A percentile compares a stretch with the other conserved stretches of the same genome.
These are phyloP conservation scores for Onchidella celtica DNA, from an alignment of 2,888 invertebrate species.

Conservation along the genomic window DNA sequence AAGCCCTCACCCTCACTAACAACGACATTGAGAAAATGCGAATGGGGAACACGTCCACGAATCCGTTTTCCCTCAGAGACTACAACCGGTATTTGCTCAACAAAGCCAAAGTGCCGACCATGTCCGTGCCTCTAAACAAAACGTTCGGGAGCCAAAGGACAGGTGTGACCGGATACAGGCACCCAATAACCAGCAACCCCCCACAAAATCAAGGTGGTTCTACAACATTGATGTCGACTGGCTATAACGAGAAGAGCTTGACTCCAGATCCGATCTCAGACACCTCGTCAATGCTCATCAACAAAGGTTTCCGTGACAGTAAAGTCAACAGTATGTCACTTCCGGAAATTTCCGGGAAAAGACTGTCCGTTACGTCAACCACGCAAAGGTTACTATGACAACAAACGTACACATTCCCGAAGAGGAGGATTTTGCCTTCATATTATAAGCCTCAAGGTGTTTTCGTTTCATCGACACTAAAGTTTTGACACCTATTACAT, in stretches of 20 bases:
- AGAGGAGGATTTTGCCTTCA: too few species aligned
- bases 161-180: conserved; percentile 16
- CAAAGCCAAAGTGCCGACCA: neutral
- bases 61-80: conserved; percentile 20
- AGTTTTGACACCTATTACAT: too few species aligned
- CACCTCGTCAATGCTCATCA: neutral
- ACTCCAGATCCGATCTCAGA: neutral
- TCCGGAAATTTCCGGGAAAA: conserved; percentile 68
- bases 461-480: too few species aligned
- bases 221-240: neutral
- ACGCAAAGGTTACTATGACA: conserved; percentile 59
- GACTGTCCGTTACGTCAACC: conserved; percentile 61
- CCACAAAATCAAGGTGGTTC: neutral
- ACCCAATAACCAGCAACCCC: neutral
- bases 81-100: conserved; percentile 15
- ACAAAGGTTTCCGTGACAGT: neutral
- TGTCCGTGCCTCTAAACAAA: neutral
- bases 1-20: conserved; percentile 42
- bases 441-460: too few species aligned
- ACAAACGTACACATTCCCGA: too few species aligned
- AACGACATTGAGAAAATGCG: conserved; percentile 43
- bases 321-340: conserved; percentile 45
- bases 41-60: neutral
- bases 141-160: neutral
- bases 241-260: neutral